Percentiles rank a stretch among this genome's conserved stretches.
Evolutionary conservation across 2,113 vertebrate genomes (phyloP).

Genomic region (Pagrus major): DNA sequence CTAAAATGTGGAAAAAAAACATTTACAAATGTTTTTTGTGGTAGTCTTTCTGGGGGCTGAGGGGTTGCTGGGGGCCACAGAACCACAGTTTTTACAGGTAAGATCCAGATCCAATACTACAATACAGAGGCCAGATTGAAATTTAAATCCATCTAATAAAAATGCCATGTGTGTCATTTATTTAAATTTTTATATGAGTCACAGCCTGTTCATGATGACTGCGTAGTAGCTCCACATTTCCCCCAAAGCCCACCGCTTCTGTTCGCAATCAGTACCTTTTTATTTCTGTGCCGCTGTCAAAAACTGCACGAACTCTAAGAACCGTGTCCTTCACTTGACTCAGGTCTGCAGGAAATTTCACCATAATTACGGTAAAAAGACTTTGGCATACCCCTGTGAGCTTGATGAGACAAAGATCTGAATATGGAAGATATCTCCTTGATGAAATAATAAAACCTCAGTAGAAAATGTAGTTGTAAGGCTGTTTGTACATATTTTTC

Average conservation of each 20-base stretch:
- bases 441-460: neutral
- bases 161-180: neutral
- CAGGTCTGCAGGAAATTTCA: neutral
- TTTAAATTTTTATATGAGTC: neutral
- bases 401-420: neutral
- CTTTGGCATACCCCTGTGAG: neutral
- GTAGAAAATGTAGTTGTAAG: no score
- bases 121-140: neutral
- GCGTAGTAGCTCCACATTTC: no score
- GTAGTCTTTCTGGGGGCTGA: neutral
- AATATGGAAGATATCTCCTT: neutral
- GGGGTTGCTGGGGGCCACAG: neutral
- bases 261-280: neutral
- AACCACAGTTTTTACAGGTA: neutral
- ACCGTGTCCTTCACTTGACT: neutral
- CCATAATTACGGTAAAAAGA: neutral
- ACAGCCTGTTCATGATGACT: neutral
- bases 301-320: neutral
- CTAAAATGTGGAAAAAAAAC: neutral
- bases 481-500: neutral
- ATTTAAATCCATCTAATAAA: neutral
- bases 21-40: neutral
- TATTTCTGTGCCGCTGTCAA: neutral
- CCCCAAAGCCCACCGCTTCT: neutral
- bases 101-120: neutral